Percentiles rank a stretch among this genome's conserved stretches.
Evolutionary conservation across 2,888 invertebrate species (phyloP).

Genomic region (Papilio elwesi): DNA sequence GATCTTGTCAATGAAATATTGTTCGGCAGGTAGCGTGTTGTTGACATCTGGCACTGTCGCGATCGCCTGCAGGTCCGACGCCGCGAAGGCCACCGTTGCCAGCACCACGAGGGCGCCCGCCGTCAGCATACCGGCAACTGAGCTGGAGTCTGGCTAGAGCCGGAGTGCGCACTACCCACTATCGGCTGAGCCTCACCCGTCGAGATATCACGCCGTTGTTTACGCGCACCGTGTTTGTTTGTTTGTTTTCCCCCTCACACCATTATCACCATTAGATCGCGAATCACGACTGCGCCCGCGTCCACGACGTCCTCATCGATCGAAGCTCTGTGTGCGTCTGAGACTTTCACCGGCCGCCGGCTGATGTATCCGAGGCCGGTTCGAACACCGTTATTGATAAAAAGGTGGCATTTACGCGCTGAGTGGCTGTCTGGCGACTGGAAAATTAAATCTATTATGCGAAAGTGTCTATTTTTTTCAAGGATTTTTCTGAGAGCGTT

Average conservation of each 20-base stretch:
- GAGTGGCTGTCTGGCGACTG: constrained; percentile 57
- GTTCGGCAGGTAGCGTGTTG: constrained; percentile 69
- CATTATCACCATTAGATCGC: constrained; percentile 60
- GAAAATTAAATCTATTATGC: constrained; percentile 47
- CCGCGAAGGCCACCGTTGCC: constrained; percentile 56
- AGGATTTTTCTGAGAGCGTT: constrained; percentile 32
- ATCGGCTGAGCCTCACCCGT: constrained; percentile 63
- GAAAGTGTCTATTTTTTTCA: constrained; percentile 39
- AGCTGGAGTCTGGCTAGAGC: constrained; percentile 50
- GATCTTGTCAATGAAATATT: constrained; percentile 80
- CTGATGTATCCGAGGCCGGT: constrained; percentile 70
- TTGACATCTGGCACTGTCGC: constrained; percentile 50
- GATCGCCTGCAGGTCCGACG: constrained; percentile 41
- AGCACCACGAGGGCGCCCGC: constrained; percentile 66
- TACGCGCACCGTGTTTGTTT: constrained; percentile 55
- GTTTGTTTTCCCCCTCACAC: constrained; percentile 65
- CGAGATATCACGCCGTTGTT: constrained; percentile 63
- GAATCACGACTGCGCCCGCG: constrained; percentile 50
- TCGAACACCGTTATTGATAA: constrained; percentile 77
- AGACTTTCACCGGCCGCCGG: constrained; percentile 77
- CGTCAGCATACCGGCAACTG: constrained; percentile 72
- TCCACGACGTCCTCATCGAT: constrained; percentile 68
- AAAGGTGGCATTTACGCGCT: constrained; percentile 64
- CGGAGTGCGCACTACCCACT: constrained; percentile 63
- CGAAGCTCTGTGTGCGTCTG: constrained; percentile 72